Evolutionary conservation across 2,888 invertebrate species (phyloP).

Genomic region (Herminia tarsipennalis): DNA sequence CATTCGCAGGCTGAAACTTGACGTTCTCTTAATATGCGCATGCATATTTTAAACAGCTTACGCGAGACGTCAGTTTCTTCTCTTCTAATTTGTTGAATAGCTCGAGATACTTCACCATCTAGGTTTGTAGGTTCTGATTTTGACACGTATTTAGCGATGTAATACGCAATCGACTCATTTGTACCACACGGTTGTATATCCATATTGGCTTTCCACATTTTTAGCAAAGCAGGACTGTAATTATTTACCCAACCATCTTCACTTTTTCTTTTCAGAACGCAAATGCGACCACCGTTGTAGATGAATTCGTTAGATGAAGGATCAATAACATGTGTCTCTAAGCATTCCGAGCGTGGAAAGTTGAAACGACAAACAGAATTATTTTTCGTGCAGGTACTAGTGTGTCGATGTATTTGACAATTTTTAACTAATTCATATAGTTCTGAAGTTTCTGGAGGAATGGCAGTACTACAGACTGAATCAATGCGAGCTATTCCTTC

Average conservation of each 20-base stretch:
- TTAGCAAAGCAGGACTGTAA: not conserved
- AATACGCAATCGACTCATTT: not conserved
- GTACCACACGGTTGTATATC: not conserved
- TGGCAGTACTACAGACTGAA: not conserved
- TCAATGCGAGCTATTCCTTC: not conserved
- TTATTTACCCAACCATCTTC: not conserved
- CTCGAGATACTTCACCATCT: not conserved
- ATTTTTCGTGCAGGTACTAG: not conserved
- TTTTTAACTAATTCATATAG: not conserved
- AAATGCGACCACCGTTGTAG: not conserved
- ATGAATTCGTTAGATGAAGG: not conserved
- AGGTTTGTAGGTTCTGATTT: not conserved
- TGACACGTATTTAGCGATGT: not conserved
- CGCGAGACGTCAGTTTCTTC: not conserved
- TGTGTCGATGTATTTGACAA: not conserved
- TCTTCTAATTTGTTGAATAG: not conserved
- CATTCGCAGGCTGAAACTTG: not conserved
- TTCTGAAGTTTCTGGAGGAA: not conserved
- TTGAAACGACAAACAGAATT: not conserved
- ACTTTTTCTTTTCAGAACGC: not conserved
- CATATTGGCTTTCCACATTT: not conserved
- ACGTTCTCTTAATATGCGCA: not conserved
- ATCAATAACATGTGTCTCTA: not conserved
- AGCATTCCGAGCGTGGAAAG: not conserved
- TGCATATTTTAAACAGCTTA: not conserved